These are phyloP conservation scores for Pygocentrus nattereri DNA, from an alignment of 2,797 vertebrate species.

Conservation along the genomic window DNA sequence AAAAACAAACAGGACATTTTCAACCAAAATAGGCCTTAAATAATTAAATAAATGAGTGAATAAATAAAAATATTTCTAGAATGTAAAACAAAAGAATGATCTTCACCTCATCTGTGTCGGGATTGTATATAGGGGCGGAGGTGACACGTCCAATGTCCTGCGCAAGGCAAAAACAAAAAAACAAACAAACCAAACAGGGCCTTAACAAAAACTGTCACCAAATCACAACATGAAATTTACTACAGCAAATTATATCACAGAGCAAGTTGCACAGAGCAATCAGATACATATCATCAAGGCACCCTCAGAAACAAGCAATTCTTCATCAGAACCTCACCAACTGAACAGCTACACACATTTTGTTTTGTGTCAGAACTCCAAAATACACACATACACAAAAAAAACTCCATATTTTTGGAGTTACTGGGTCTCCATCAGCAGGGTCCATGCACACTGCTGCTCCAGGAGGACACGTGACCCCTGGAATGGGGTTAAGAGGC, in stretches of 20 bases:
- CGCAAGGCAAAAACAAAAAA: conserved; percentile 30
- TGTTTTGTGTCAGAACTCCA: neutral
- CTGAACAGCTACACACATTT: neutral
- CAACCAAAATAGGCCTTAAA: no score
- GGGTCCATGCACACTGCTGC: conserved; percentile 89
- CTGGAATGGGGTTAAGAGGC: conserved; percentile 88
- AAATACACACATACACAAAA: neutral
- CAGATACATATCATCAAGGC: neutral
- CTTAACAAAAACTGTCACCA: neutral
- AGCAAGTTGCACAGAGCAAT: neutral
- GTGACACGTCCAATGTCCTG: conserved; percentile 90
- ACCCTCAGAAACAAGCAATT: neutral
- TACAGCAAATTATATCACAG: neutral
- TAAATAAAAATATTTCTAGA: neutral
- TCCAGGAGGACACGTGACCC: conserved; percentile 87
- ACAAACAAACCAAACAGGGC: neutral
- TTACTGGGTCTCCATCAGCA: conserved; percentile 68
- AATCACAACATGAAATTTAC: neutral
- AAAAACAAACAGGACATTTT: neutral
- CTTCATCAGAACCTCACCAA: neutral
- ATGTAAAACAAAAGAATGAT: conserved; percentile 74
- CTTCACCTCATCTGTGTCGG: conserved; percentile 77
- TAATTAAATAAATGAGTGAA: neutral
- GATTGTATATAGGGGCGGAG: conserved; percentile 80
- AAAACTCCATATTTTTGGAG: neutral